A percentile compares a stretch with the other conserved stretches of the same genome.
Conservation (phyloP, 2,113 vertebrate species). For the Tinamus guttatus region DNA sequence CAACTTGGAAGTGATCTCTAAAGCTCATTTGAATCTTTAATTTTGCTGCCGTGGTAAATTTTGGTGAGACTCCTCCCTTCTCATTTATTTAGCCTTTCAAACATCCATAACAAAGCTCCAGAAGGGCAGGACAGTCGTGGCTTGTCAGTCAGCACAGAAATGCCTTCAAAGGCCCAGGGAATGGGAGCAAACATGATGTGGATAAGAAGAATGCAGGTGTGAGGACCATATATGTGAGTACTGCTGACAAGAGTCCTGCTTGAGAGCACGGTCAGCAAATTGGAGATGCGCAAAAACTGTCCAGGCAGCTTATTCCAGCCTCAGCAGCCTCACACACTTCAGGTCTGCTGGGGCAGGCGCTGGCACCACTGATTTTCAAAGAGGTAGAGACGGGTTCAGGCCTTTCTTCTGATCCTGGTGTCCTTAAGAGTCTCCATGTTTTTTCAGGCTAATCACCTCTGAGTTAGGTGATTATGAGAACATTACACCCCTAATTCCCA, state of each 20-base stretch:
- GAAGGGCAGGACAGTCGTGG: not conserved
- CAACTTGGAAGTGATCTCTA: not conserved
- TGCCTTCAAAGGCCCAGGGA: not conserved
- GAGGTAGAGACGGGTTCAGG: not conserved
- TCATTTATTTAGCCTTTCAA: not conserved
- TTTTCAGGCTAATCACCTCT: not conserved
- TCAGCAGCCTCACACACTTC: not conserved
- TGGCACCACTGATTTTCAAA: not conserved
- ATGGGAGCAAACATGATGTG: not conserved
- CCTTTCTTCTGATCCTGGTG: not conserved
- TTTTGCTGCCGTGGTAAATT: not conserved
- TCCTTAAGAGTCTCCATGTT: not conserved
- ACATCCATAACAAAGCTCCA: not conserved
- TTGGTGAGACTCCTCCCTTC: not conserved
- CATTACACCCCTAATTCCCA: not conserved
- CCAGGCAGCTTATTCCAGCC: not conserved
- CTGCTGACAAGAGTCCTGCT: not conserved
- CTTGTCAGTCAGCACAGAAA: not conserved
- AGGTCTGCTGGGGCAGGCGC: rapidly evolving
- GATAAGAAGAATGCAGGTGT: not conserved
- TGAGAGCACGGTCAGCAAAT: not conserved
- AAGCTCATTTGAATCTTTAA: not conserved
- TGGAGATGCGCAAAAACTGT: not conserved
- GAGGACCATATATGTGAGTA: not conserved
- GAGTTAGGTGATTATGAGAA: not conserved